Conservation (phyloP, 92 coral and sea anemone genomes). For the Epizoanthus fatuus region DNA sequence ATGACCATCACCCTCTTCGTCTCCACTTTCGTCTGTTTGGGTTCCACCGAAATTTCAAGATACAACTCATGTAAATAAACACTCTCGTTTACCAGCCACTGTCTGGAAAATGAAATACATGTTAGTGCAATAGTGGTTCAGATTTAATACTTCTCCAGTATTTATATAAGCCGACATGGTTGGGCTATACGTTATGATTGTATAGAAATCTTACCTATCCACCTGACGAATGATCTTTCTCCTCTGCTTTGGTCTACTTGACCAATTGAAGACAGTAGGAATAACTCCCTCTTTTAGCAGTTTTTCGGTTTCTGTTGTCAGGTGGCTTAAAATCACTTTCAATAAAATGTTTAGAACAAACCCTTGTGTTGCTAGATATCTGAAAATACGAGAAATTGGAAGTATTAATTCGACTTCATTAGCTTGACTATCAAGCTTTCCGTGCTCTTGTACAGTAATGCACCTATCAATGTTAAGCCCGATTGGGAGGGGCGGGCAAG, state of each 20-base stretch:
- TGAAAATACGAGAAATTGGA: background rate
- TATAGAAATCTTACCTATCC: constrained; percentile 16
- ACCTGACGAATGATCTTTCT: constrained; percentile 55
- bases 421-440: background rate
- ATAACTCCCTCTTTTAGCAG: constrained; percentile 48
- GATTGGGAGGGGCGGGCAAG: too few relatives aligned
- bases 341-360: constrained; percentile 56
- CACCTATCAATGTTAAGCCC: background rate
- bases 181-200: background rate
- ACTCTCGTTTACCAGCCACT: too few relatives aligned
- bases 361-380: constrained; percentile 60
- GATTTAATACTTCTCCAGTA: too few relatives aligned
- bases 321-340: constrained; percentile 45
- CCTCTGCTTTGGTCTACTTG: constrained; percentile 20
- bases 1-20: too few relatives aligned
- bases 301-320: constrained; percentile 37
- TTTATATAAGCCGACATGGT: background rate
- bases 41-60: too few relatives aligned
- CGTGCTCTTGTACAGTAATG: background rate
- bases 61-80: too few relatives aligned
- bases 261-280: constrained; percentile 50
- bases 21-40: too few relatives aligned
- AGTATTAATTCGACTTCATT: background rate
- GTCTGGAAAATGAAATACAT: too few relatives aligned
- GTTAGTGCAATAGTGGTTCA: background rate